Evolutionary conservation across 2,888 invertebrate genomes (phyloP), one percentile per base, ranked within the genome.

Genomic region (Prostheceraeus crozeri): DNA sequence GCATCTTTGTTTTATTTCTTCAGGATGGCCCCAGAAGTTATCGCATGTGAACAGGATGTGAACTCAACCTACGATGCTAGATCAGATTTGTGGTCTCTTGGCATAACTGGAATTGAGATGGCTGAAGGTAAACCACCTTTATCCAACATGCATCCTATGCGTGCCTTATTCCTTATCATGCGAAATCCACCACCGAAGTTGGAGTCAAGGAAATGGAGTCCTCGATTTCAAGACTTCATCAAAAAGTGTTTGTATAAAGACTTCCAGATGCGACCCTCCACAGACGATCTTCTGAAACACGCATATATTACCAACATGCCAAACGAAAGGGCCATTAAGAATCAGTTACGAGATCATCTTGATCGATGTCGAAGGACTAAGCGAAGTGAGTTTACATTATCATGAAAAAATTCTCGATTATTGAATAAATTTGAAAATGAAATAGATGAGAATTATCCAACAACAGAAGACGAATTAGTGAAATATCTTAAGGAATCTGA

Each of bases 31-130:
- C 96, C 94, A 1, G 96, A 96, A 81, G 96, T 96, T 51, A 98
- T 98, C 72, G 98, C 96, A 59, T 99, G 98, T 79, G 98, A 99
- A 79, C 96, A 98, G 79, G 98, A 98, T 80, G 91, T 94, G 51
- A 96, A 98, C 76, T 96, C 98, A 62, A 99, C 98, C 19, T 99
- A 99, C 74, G 98, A 99, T 80, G 94, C 94, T 81, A 84, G 76
- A 67, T 80, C 80, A 68, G 81, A 81, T 69, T 69, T 82, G 52
- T 81, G 81, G 81, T 81, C 81, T n/a, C 69, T 82, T 62, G 81
- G 96, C 71, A 99, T 99, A 72, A 98, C 96, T 61, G 91, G 96
- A 55, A 82, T 99, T 65, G 98, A 99, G 82, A 99, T 99, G 98
- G 96, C 98, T 61, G 98, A 99, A 81, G 91, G 91, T 71, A 93